These are phyloP conservation scores for Leucopternis melanops DNA, from an alignment of 2,113 vertebrate species.

Conservation along the genomic window DNA sequence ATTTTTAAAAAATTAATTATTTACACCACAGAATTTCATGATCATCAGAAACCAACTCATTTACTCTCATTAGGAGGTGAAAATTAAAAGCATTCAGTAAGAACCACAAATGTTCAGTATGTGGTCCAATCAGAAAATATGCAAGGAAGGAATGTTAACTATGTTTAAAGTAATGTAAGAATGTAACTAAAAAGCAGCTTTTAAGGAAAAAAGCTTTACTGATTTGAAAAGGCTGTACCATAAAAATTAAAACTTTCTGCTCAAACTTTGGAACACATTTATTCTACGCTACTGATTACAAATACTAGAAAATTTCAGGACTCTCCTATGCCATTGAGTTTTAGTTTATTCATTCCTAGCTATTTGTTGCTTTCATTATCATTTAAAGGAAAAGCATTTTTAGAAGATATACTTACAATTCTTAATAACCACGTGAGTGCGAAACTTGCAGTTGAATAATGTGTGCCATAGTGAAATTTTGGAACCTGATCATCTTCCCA, in stretches of 20 bases:
- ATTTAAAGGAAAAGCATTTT: not conserved
- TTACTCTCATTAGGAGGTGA: not conserved
- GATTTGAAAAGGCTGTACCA: not conserved
- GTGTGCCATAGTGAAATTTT: conserved; percentile 97
- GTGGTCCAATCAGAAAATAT: not conserved
- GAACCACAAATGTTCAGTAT: not conserved
- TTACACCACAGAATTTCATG: not conserved
- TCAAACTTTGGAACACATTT: not conserved
- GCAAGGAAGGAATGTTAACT: not conserved
- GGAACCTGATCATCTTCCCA: conserved; percentile 99
- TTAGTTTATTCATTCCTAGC: not conserved
- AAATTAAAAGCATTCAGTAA: conserved; percentile 2
- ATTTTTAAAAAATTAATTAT: not conserved
- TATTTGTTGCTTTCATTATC: not conserved
- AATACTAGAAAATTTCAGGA: not conserved
- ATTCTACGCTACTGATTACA: not conserved
- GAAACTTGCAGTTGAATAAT: conserved; percentile 97
- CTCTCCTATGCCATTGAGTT: not conserved
- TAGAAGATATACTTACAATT: conserved; percentile 79
- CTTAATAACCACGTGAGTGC: conserved; percentile 92
- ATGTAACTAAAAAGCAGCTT: not conserved
- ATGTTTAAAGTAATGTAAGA: not conserved
- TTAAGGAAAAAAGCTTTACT: not conserved
- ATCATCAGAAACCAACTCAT: not conserved
- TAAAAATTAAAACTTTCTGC: not conserved